Base-by-base conservation (phyloP, 2,113 vertebrate genomes). In the Spilogale gracilis region DNA sequence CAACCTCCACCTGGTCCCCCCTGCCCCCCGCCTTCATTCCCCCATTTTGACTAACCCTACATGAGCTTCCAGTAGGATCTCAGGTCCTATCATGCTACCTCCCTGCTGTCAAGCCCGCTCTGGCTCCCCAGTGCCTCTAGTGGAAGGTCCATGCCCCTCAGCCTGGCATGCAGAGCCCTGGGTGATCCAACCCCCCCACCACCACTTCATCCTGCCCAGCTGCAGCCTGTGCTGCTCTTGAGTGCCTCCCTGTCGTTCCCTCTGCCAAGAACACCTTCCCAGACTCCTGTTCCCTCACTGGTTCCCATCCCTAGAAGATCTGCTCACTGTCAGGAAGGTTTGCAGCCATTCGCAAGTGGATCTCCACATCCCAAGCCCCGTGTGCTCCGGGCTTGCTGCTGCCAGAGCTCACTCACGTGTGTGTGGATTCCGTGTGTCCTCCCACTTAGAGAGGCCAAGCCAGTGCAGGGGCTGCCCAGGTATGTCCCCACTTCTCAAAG, bases 401-500 rank as follows among this genome's bases (percentile, higher is more conserved):
- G 60, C 56, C 76, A 6, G 4, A 5, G 67, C 43, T 95, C 80
- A 43, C 25, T 7, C 43, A 20, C 5, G 1, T 2, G 4, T 6
- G 23, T 56, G 60, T 23, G 5, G 23, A 32, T 18, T 79, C 89
- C 74, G 6, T 6, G 63, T 23, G 23, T 32, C 11, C 61, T 56
- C 27, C 76, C 73, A 69, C 87, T 79, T 0, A 0, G n/a, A 92
- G 89, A 87, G 85, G 54, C 67, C 76, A 56, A 38, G 74, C 17
- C 1, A 0, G 74, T 25, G 60, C 93, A 88, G 96, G 96, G 96
- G 90, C 95, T 94, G 84, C 97, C 91, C 97, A 50, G 5, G 94
- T 97, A 97, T 5, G 89, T 98, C 91, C 97, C 87, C 81, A 98
- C 98, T 98, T 98, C 85, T 96, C 91, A 90, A 93, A 96, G 96